phyloP scores from a whole-genome alignment of 2,113 vertebrate genomes.

The Rostratula benghalensis region DNA sequence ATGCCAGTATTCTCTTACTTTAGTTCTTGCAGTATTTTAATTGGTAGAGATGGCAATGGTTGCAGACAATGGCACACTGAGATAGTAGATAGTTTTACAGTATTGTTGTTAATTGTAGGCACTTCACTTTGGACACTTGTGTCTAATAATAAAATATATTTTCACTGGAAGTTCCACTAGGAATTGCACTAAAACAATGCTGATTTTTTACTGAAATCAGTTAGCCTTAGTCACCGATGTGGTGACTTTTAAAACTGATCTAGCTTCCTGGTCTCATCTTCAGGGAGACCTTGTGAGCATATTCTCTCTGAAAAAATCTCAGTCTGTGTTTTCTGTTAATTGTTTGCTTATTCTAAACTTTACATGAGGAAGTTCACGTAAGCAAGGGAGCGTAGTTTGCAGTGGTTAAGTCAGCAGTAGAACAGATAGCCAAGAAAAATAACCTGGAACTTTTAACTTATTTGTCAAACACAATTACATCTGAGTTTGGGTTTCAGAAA shows the following conservation, averaged over 20 bases:
- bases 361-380: neutral
- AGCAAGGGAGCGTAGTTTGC: neutral
- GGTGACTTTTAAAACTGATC: neutral
- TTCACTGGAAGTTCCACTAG: neutral
- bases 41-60: neutral
- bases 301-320: neutral
- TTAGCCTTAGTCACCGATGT: neutral
- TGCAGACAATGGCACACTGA: neutral
- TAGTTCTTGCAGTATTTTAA: neutral
- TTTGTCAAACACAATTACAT: slow-evolving; percentile 4
- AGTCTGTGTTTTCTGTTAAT: neutral
- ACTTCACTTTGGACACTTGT: neutral
- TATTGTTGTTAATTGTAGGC: neutral
- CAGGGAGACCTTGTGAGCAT: neutral
- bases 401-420: neutral
- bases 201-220: neutral
- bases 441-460: slow-evolving; percentile 12
- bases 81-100: neutral
- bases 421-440: neutral
- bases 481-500: neutral
- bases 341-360: neutral
- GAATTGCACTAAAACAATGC: neutral
- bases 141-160: neutral
- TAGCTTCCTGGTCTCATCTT: neutral
- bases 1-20: neutral